phyloP scores from a whole-genome alignment of 2,797 vertebrate genomes.

The Enteromius anoplus region DNA sequence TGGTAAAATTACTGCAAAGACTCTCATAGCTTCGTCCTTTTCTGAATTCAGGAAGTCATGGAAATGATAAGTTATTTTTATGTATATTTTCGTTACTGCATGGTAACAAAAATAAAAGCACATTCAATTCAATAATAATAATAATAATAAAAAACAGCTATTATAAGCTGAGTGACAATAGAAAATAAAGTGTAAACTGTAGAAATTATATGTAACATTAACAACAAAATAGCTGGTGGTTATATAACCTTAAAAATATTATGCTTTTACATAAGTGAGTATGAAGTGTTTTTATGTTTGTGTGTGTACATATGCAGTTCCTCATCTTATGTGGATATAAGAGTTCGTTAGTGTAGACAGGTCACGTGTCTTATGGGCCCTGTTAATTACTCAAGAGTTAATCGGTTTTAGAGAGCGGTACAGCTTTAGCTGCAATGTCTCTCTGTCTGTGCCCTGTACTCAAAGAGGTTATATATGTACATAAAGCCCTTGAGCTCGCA shows the following conservation, averaged over 20 bases:
- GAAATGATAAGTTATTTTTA: neutral
- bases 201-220: neutral
- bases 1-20: neutral
- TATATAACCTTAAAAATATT: neutral
- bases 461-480: conserved; percentile 39
- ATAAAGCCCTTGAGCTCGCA: conserved; percentile 28
- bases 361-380: conserved; percentile 39
- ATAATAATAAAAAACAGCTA: no score
- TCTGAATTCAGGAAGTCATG: neutral
- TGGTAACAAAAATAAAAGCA: neutral
- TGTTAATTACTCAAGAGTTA: conserved; percentile 56
- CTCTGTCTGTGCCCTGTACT: conserved; percentile 26
- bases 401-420: conserved; percentile 46
- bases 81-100: neutral
- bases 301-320: neutral
- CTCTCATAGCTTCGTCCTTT: neutral
- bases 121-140: no score
- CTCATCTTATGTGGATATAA: conserved; percentile 10
- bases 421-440: conserved; percentile 20
- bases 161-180: neutral
- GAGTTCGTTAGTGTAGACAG: neutral
- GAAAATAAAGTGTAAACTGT: no score
- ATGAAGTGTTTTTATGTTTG: neutral
- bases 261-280: neutral
- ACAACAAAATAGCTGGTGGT: neutral